Conservation (phyloP, 2,797 vertebrate species). For the Coregonus ussuriensis region DNA sequence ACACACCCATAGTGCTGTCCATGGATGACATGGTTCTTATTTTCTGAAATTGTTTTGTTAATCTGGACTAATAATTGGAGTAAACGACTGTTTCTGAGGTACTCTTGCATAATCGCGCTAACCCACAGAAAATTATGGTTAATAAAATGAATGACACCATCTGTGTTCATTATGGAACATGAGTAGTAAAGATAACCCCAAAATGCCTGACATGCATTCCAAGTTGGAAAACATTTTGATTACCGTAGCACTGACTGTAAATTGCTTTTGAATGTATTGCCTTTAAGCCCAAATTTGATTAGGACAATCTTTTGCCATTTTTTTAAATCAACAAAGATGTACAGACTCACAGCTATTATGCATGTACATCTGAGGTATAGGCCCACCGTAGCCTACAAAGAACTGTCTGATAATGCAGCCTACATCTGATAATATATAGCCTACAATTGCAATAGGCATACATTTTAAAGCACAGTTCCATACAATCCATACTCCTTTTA, state of each 20-base stretch:
- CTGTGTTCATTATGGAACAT: slow-evolving; percentile 41
- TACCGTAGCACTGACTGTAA: not conserved
- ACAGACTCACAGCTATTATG: too few relatives aligned
- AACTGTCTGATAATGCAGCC: not conserved
- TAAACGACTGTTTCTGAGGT: slow-evolving; percentile 26
- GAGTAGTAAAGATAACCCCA: slow-evolving; percentile 11
- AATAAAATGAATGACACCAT: slow-evolving; percentile 59
- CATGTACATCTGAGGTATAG: not conserved
- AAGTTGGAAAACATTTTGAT: too few relatives aligned
- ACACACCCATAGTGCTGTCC: not conserved
- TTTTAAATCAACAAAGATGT: not conserved
- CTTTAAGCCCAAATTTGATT: not conserved
- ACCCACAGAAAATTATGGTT: slow-evolving; percentile 54
- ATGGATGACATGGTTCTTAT: slow-evolving; percentile 9
- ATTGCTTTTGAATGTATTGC: not conserved
- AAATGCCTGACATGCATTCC: not conserved
- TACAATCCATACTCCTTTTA: not conserved
- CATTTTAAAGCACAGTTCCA: not conserved
- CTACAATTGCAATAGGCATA: not conserved
- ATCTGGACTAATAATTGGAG: slow-evolving; percentile 21
- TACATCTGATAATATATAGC: not conserved
- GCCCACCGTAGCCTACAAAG: not conserved
- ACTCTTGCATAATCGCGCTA: slow-evolving; percentile 26
- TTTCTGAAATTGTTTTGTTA: slow-evolving; percentile 11
- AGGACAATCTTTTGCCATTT: not conserved